These are phyloP conservation scores for Sphyrna mokarran DNA, from an alignment of 2,113 vertebrate species.

Conservation along the genomic window DNA sequence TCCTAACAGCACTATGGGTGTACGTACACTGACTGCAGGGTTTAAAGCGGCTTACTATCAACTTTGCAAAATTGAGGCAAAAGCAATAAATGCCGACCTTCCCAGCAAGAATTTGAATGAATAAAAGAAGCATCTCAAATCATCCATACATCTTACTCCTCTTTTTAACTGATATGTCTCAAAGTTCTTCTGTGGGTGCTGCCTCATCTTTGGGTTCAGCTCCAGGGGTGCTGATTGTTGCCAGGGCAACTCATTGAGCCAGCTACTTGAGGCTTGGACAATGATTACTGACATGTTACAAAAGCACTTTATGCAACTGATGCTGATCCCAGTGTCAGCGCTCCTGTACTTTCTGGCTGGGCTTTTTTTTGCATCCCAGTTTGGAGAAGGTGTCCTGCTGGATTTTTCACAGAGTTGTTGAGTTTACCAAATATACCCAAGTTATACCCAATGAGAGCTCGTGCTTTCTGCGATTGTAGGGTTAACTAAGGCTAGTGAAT, in stretches of 20 bases:
- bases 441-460: neutral
- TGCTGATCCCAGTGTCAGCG: neutral
- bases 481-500: neutral
- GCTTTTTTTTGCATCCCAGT: neutral
- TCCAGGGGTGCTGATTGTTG: neutral
- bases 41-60: too few species aligned
- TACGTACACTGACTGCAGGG: too few species aligned
- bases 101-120: too few species aligned
- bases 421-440: neutral
- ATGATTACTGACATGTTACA: neutral
- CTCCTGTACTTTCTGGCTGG: neutral
- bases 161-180: neutral
- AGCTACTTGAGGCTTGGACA: neutral
- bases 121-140: neutral
- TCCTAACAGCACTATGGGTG: neutral
- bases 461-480: neutral
- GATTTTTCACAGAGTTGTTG: neutral
- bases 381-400: neutral
- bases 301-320: neutral
- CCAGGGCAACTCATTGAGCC: neutral
- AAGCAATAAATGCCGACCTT: too few species aligned
- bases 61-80: too few species aligned
- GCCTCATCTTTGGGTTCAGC: neutral
- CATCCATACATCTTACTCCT: neutral
- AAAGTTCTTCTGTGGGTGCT: neutral